These are phyloP conservation scores for Xestobium rufovillosum DNA, from an alignment of 2,888 invertebrate genomes.

Conservation along the genomic window DNA sequence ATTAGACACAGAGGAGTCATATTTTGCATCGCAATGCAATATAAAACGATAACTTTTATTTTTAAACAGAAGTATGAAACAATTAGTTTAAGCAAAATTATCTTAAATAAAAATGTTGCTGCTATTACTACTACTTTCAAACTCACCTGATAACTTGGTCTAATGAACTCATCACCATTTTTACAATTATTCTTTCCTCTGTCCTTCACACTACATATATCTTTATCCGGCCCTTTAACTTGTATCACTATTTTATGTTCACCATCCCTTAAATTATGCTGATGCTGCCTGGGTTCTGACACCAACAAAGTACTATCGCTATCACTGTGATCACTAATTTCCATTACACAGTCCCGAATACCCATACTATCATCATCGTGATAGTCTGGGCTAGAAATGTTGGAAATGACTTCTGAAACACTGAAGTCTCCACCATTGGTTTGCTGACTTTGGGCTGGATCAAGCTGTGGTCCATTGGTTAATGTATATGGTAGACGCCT, in stretches of 20 bases:
- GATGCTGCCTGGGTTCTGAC: conserved; percentile 63
- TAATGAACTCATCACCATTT: background rate
- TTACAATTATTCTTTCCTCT: conserved; percentile 32
- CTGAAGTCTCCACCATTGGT: conserved; percentile 61
- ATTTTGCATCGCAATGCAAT: too few species aligned
- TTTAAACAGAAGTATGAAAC: too few species aligned
- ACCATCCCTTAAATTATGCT: conserved; percentile 42
- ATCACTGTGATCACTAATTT: conserved; percentile 81
- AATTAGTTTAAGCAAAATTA: too few species aligned
- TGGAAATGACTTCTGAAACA: conserved; percentile 78
- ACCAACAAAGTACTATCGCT: conserved; percentile 83
- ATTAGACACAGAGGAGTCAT: too few species aligned
- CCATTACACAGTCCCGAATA: conserved; percentile 77
- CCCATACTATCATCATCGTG: conserved; percentile 80
- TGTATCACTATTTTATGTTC: conserved; percentile 83
- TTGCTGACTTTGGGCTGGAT: conserved; percentile 25
- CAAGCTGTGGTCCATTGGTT: conserved; percentile 39
- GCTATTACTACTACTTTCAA: too few species aligned
- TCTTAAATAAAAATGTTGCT: too few species aligned
- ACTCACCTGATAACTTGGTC: background rate
- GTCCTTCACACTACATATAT: conserved; percentile 29
- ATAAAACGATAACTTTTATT: too few species aligned
- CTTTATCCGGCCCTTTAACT: conserved; percentile 55
- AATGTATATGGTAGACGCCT: conserved; percentile 49
- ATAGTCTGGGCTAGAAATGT: conserved; percentile 85